These are phyloP conservation scores for Hoplostethus atlanticus DNA, from an alignment of 2,797 vertebrate genomes.

Conservation along the genomic window DNA sequence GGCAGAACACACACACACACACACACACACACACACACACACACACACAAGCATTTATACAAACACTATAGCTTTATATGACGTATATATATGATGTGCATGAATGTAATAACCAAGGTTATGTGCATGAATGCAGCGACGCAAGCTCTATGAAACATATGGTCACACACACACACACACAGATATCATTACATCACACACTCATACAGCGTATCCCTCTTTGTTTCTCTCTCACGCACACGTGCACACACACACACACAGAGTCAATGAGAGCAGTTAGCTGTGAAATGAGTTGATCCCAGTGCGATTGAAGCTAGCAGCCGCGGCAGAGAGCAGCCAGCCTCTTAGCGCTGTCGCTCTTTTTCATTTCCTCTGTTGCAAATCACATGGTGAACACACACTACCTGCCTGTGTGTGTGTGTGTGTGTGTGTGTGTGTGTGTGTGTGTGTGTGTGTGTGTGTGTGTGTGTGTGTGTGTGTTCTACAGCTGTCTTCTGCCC, in stretches of 20 bases:
- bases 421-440: background rate
- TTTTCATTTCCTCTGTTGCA: conserved; percentile 27
- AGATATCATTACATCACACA: background rate
- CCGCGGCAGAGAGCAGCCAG: conserved; percentile 3
- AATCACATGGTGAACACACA: conserved; percentile 14
- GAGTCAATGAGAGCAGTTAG: conserved; percentile 30
- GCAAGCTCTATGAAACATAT: too few relatives aligned
- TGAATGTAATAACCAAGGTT: too few relatives aligned
- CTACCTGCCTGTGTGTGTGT: conserved; percentile 13
- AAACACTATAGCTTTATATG: too few relatives aligned
- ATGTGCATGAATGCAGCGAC: too few relatives aligned
- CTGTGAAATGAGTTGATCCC: conserved; percentile 57
- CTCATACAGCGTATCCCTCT: too few relatives aligned
- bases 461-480: conserved; percentile 7
- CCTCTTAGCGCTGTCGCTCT: background rate
- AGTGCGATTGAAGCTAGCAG: conserved; percentile 37
- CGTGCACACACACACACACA: conserved; percentile 8
- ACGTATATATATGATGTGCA: too few relatives aligned
- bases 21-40: background rate
- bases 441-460: conserved; percentile 2
- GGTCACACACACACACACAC: background rate
- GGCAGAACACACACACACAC: background rate
- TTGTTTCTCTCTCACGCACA: background rate
- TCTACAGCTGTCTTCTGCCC: conserved; percentile 53
- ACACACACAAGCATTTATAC: too few relatives aligned